Evolutionary conservation across 2,888 invertebrate species (phyloP).

Genomic region (Acanthopleura granulata): DNA sequence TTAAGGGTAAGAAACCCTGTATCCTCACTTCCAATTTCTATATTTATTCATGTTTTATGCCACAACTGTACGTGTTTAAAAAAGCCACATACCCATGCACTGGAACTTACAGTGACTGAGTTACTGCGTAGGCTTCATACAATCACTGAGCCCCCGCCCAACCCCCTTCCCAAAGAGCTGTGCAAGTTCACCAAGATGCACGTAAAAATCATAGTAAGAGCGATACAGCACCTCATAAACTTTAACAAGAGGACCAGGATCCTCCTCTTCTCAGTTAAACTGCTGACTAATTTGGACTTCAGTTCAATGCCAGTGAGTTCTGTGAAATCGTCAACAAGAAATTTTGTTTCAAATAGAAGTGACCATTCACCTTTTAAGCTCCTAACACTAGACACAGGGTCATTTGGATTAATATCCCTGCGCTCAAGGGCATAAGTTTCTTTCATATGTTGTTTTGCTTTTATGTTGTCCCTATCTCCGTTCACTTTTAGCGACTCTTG

Average conservation of each 20-base stretch:
- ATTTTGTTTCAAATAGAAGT: slow-evolving; percentile 6
- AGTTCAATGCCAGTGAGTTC: slow-evolving; percentile 12
- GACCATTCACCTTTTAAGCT: slow-evolving; percentile 15
- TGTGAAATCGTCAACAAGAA: background rate
- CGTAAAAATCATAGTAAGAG: too few species aligned
- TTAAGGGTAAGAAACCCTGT: too few species aligned
- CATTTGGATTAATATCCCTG: background rate
- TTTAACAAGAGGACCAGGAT: slow-evolving; percentile 12
- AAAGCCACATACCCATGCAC: too few species aligned
- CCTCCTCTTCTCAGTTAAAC: background rate
- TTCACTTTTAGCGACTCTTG: background rate
- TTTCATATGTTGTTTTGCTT: slow-evolving; percentile 3
- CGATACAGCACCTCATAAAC: background rate
- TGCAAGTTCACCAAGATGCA: too few species aligned
- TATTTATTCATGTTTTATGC: too few species aligned
- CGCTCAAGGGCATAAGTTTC: background rate
- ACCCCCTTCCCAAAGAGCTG: too few species aligned
- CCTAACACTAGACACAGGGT: background rate
- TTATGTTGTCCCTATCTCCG: background rate
- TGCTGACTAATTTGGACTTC: background rate
- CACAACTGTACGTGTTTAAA: too few species aligned
- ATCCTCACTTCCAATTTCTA: too few species aligned
- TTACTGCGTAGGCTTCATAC: too few species aligned
- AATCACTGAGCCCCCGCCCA: too few species aligned
- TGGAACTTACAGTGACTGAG: too few species aligned